These are phyloP conservation scores for Lasioglossum albipes DNA, from an alignment of 1,140 invertebrate species.

Conservation along the genomic window DNA sequence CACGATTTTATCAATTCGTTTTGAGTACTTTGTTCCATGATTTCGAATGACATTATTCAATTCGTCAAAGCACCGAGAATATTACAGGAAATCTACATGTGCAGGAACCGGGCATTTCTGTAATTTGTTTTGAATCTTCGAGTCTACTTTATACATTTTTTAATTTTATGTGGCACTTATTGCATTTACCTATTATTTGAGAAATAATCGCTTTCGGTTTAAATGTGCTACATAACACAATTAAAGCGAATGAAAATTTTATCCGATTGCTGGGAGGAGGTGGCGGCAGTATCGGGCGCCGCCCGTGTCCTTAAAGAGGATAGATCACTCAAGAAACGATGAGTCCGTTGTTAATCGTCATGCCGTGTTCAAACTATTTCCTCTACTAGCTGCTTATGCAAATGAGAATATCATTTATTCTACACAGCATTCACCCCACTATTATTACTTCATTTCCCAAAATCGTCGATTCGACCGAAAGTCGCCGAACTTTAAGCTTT, in stretches of 20 bases:
- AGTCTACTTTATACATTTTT: not conserved
- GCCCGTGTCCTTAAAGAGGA: slow-evolving; percentile 52
- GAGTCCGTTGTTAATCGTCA: slow-evolving; percentile 24
- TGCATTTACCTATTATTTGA: too few relatives aligned
- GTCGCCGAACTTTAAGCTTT: not conserved
- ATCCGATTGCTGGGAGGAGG: slow-evolving; percentile 8
- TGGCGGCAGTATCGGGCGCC: slow-evolving; percentile 42
- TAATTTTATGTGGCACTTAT: too few relatives aligned
- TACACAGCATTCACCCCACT: not conserved
- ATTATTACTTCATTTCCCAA: too few relatives aligned
- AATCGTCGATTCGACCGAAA: not conserved
- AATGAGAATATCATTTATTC: not conserved
- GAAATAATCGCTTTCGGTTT: not conserved
- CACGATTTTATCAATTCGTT: not conserved
- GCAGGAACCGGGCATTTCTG: not conserved
- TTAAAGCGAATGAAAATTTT: slow-evolving; percentile 46
- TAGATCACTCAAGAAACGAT: slow-evolving; percentile 22
- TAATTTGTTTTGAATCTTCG: not conserved
- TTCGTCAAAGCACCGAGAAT: not conserved
- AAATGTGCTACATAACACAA: slow-evolving; percentile 17
- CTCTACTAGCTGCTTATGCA: too few relatives aligned
- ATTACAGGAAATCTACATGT: not conserved
- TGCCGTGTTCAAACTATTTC: not conserved
- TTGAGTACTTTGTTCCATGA: not conserved
- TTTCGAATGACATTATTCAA: not conserved